Evolutionary conservation across 2,113 vertebrate species (phyloP).

Genomic region (Ceyx margarethae): DNA sequence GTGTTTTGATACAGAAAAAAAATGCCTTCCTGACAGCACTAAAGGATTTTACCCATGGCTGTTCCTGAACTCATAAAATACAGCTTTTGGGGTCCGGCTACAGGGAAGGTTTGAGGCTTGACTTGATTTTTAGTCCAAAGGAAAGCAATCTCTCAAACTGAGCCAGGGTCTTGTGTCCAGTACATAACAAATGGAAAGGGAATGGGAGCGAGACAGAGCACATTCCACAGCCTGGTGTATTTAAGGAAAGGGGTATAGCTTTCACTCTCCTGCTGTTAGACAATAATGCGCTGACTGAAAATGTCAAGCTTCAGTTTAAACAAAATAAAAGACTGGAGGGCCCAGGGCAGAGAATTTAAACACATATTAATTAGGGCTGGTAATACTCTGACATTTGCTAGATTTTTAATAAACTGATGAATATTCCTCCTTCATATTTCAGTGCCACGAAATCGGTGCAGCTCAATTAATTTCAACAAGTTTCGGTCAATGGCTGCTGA

Average conservation of each 20-base stretch:
- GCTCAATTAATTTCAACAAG: conserved; percentile 60
- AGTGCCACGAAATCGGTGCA: conserved; percentile 28
- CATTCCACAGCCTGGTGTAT: conserved; percentile 71
- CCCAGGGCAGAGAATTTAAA: conserved; percentile 61
- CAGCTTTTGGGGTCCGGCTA: neutral
- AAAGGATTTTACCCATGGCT: neutral
- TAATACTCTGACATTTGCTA: conserved; percentile 56
- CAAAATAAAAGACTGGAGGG: conserved; percentile 68
- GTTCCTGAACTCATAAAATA: neutral
- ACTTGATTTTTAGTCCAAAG: neutral
- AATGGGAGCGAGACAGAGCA: conserved; percentile 46
- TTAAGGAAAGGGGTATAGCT: conserved; percentile 67
- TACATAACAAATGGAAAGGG: conserved; percentile 39
- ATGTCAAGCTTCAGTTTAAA: conserved; percentile 73
- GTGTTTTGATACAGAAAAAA: neutral
- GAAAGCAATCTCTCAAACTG: neutral
- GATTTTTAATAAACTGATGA: conserved; percentile 68
- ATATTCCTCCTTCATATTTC: conserved; percentile 63
- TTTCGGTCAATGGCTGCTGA: neutral
- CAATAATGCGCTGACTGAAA: conserved; percentile 74
- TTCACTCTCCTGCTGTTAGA: conserved; percentile 68
- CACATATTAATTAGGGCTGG: conserved; percentile 69
- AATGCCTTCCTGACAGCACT: neutral
- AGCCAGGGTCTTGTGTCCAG: neutral
- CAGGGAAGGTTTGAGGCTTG: neutral